Evolutionary conservation across 2,888 invertebrate genomes (phyloP).

Genomic region (Aromia moschata): DNA sequence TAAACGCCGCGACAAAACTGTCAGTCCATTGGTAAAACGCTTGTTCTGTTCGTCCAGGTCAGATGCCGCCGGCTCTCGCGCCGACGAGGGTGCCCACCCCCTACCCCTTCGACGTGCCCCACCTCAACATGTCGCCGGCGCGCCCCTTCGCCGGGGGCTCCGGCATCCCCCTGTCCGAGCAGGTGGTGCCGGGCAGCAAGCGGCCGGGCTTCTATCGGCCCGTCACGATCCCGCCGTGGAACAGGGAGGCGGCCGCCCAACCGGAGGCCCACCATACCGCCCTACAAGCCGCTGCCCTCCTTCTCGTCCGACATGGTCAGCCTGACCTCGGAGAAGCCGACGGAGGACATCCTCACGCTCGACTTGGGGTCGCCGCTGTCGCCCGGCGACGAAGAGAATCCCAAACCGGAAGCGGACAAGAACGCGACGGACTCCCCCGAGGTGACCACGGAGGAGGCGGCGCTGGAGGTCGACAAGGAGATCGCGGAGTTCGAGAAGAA

Average conservation of each 20-base stretch:
- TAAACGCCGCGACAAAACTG: slow-evolving; percentile 18
- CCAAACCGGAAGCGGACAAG: slow-evolving; percentile 51
- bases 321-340: slow-evolving; percentile 57
- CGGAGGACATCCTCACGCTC: slow-evolving; percentile 58
- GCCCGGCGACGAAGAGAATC: slow-evolving; percentile 49
- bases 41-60: slow-evolving; percentile 49
- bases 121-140: slow-evolving; percentile 67
- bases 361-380: slow-evolving; percentile 56
- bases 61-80: slow-evolving; percentile 63
- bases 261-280: slow-evolving; percentile 69
- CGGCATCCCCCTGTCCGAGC: slow-evolving; percentile 73
- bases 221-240: slow-evolving; percentile 73
- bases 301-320: slow-evolving; percentile 61
- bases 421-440: slow-evolving; percentile 48
- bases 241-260: slow-evolving; percentile 58
- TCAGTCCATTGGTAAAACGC: not conserved
- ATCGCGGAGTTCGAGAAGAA: slow-evolving; percentile 57
- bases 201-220: slow-evolving; percentile 65
- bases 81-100: slow-evolving; percentile 71
- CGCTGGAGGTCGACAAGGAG: slow-evolving; percentile 48
- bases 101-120: slow-evolving; percentile 81
- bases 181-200: slow-evolving; percentile 70
- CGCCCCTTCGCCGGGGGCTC: slow-evolving; percentile 63
- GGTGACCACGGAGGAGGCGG: slow-evolving; percentile 46
- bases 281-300: slow-evolving; percentile 71